Evolutionary conservation across 2,113 vertebrate genomes (phyloP).

Genomic region (Laticauda colubrina): DNA sequence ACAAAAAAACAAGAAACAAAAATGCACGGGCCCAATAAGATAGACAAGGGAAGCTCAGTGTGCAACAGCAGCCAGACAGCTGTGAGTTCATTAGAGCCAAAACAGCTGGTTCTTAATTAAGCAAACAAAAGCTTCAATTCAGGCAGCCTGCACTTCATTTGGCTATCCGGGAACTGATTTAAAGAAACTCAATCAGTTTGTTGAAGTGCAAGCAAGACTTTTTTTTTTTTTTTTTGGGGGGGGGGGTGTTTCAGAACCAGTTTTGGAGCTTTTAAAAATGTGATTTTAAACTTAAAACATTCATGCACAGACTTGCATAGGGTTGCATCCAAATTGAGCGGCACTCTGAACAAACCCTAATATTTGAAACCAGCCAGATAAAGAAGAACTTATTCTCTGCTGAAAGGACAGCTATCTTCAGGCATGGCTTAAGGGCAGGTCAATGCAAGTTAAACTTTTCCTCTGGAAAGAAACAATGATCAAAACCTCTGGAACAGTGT

Average conservation of each 20-base stretch:
- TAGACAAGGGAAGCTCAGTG: conserved; percentile 57
- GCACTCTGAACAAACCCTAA: neutral
- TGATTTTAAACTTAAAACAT: conserved; percentile 5
- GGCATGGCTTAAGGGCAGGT: neutral
- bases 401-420: neutral
- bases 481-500: neutral
- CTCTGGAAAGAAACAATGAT: neutral
- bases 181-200: conserved; percentile 57
- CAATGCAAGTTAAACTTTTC: neutral
- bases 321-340: neutral
- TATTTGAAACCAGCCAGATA: neutral
- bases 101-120: conserved; percentile 69
- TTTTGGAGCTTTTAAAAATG: conserved; percentile 11
- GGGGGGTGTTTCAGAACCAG: conserved; percentile 37
- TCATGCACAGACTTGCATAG: neutral
- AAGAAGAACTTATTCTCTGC: neutral
- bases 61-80: conserved; percentile 63
- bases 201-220: conserved; percentile 51
- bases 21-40: conserved; percentile 19
- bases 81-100: conserved; percentile 65
- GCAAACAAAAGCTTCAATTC: conserved; percentile 62
- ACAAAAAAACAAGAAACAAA: conserved; percentile 37
- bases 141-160: conserved; percentile 59
- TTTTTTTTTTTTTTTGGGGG: too few species aligned
- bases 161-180: conserved; percentile 61